phyloP scores from a whole-genome alignment of 2,888 invertebrate genomes.

The Apocheima hispidaria region DNA sequence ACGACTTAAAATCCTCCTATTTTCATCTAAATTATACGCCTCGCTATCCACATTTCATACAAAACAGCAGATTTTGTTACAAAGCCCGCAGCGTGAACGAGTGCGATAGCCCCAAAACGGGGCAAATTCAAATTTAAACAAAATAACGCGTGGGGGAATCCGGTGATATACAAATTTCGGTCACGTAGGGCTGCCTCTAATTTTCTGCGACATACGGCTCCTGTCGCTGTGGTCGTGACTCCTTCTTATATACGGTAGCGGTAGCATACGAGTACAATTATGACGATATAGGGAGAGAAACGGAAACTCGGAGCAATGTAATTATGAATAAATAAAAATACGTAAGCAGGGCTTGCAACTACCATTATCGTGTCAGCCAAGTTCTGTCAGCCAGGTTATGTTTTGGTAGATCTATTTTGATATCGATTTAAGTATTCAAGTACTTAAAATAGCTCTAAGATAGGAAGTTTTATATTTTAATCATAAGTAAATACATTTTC shows the following conservation, averaged over 20 bases:
- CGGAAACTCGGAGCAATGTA: neutral
- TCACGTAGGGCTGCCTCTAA: constrained; percentile 38
- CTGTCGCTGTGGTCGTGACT: constrained; percentile 12
- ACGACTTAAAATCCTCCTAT: constrained; percentile 4
- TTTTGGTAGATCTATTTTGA: neutral
- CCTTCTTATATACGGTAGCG: constrained; percentile 5
- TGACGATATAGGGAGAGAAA: neutral
- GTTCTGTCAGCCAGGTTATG: neutral
- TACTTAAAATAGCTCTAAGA: too few relatives aligned
- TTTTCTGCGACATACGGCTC: constrained; percentile 32
- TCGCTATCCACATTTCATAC: constrained; percentile 22
- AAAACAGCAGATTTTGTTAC: constrained; percentile 27
- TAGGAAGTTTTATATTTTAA: too few relatives aligned
- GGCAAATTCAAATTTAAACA: constrained; percentile 41
- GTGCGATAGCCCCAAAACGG: constrained; percentile 26
- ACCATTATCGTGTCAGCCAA: neutral
- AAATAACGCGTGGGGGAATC: constrained; percentile 31
- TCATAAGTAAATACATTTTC: neutral
- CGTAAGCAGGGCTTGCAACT: constrained; percentile 1
- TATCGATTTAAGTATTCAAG: too few relatives aligned
- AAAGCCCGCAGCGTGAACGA: constrained; percentile 24
- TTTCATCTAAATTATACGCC: constrained; percentile 12
- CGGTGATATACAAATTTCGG: constrained; percentile 20
- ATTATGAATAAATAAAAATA: neutral
- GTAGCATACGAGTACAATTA: too few relatives aligned